Conservation (phyloP, 2,113 vertebrate genomes). For the Neodontobutis hainanensis region DNA sequence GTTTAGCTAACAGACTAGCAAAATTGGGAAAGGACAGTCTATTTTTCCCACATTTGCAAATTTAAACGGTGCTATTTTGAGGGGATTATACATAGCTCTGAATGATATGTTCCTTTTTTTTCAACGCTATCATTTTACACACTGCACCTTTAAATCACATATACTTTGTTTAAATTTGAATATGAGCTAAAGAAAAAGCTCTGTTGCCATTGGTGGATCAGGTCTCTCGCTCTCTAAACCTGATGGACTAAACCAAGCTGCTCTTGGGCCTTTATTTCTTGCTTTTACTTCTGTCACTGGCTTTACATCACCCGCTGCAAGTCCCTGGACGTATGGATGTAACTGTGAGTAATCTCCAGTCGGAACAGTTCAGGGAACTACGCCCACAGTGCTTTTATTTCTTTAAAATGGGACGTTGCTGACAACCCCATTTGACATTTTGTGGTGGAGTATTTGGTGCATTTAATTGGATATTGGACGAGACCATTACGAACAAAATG, state of each 20-base stretch:
- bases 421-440: conserved; percentile 43
- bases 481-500: conserved; percentile 47
- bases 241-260: conserved; percentile 35
- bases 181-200: conserved; percentile 30
- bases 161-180: conserved; percentile 50
- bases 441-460: conserved; percentile 9
- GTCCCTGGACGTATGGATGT: conserved; percentile 41
- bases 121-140: background rate
- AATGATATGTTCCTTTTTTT: too few species aligned
- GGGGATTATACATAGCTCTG: too few species aligned
- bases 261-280: conserved; percentile 16
- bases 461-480: conserved; percentile 34
- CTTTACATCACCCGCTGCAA: conserved; percentile 40
- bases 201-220: conserved; percentile 33
- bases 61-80: too few species aligned
- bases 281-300: conserved; percentile 48
- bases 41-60: too few species aligned
- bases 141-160: conserved; percentile 24
- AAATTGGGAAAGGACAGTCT: too few species aligned
- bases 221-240: conserved; percentile 22
- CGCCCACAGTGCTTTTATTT: conserved; percentile 45
- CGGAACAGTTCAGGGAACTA: background rate
- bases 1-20: too few species aligned
- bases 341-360: conserved; percentile 11
- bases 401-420: conserved; percentile 41